phyloP scores from a whole-genome alignment of 2,797 vertebrate species.

The Megaceryle alcyon region DNA sequence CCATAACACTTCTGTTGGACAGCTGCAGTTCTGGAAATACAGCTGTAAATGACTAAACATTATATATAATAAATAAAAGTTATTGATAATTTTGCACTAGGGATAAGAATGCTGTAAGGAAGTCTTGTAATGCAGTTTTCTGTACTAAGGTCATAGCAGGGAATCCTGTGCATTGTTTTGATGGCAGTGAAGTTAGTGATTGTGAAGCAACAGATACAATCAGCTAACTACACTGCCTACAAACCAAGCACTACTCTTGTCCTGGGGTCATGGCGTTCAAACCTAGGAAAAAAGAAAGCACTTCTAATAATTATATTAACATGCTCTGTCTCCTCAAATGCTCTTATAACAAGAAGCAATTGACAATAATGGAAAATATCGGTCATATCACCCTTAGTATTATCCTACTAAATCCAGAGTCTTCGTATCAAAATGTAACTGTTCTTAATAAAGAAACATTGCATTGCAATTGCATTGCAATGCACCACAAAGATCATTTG shows the following conservation, averaged over 20 bases:
- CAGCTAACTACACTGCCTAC: slow-evolving; percentile 95
- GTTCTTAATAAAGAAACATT: background rate
- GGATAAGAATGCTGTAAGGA: background rate
- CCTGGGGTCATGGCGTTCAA: background rate
- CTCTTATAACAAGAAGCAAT: background rate
- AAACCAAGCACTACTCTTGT: slow-evolving; percentile 83
- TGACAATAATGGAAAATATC: background rate
- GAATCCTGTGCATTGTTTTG: slow-evolving; percentile 81
- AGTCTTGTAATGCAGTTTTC: background rate
- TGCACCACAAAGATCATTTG: background rate
- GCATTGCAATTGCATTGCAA: background rate
- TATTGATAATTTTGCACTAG: background rate
- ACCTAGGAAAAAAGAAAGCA: slow-evolving; percentile 21
- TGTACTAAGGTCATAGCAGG: background rate
- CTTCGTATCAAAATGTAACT: background rate
- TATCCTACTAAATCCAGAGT: background rate
- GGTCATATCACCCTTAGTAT: no score
- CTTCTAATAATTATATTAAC: background rate
- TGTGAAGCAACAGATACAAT: slow-evolving; percentile 81
- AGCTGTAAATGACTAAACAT: background rate
- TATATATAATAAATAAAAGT: background rate
- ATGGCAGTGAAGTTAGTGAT: slow-evolving; percentile 92
- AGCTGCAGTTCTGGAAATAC: background rate
- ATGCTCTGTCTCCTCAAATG: background rate
- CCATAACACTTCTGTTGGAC: fast-evolving